Evolutionary conservation across 53 echinoderm and acorn worm genomes (phyloP).

Genomic region (Hippasteria phrygiana): DNA sequence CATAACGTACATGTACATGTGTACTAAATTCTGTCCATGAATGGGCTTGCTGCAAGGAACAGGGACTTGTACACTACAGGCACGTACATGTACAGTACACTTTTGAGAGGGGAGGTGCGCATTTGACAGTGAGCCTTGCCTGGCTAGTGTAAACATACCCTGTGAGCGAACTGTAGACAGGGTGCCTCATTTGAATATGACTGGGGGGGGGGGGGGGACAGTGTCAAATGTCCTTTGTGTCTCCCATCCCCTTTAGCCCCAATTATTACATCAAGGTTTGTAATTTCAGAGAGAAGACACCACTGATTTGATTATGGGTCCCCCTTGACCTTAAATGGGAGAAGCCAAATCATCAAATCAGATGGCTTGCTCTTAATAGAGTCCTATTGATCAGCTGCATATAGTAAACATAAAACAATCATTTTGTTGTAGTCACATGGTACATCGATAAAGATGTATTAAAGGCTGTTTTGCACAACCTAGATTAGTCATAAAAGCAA

Average conservation of each 20-base stretch:
- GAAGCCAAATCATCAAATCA: conserved; percentile 50
- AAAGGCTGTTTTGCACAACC: no score
- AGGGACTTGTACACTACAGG: no score
- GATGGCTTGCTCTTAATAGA: conserved; percentile 25
- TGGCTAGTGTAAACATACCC: conserved; percentile 39
- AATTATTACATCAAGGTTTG: conserved; percentile 44
- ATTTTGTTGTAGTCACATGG: background rate
- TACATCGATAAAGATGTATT: background rate
- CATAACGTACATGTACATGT: conserved; percentile 43
- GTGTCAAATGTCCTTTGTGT: conserved; percentile 56
- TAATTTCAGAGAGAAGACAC: background rate
- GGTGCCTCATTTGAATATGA: conserved; percentile 41
- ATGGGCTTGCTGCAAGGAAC: background rate
- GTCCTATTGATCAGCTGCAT: conserved; percentile 29
- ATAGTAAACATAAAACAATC: conserved; percentile 1
- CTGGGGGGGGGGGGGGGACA: background rate
- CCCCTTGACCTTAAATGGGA: conserved; percentile 41
- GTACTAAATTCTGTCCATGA: conserved; percentile 1
- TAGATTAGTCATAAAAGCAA: no score
- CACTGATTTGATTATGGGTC: conserved; percentile 24
- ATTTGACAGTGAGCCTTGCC: background rate
- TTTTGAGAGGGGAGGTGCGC: background rate
- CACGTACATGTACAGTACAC: background rate
- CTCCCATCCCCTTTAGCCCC: background rate
- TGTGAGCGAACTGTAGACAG: background rate